Evolutionary conservation across 2,888 invertebrate species (phyloP).

Genomic region (Lumbricus terrestris): DNA sequence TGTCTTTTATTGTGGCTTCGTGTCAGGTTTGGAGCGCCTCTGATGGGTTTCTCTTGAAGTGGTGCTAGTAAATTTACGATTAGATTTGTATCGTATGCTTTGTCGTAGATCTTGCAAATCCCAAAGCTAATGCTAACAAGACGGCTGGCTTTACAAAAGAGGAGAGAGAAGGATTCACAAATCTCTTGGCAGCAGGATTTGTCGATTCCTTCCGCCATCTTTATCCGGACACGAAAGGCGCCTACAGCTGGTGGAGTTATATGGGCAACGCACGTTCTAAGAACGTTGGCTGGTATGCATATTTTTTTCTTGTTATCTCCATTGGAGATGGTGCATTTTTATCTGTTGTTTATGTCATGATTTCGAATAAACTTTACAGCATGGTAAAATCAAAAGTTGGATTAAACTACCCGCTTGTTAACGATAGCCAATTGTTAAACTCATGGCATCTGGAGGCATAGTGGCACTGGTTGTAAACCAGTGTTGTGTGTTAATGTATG

Average conservation of each 20-base stretch:
- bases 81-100: background rate
- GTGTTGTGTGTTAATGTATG: too few species aligned
- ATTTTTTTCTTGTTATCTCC: background rate
- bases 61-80: too few species aligned
- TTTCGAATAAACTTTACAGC: background rate
- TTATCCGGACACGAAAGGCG: constrained; percentile 78
- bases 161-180: constrained; percentile 87
- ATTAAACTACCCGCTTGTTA: too few species aligned
- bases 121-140: constrained; percentile 84
- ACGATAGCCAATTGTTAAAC: too few species aligned
- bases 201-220: constrained; percentile 80
- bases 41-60: too few species aligned
- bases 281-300: constrained; percentile 88
- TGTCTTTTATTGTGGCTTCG: too few species aligned
- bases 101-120: constrained; percentile 81
- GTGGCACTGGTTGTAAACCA: too few species aligned
- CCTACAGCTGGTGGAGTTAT: constrained; percentile 95
- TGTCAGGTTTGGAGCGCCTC: too few species aligned
- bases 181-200: constrained; percentile 77
- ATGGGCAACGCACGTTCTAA: constrained; percentile 81
- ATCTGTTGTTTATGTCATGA: background rate
- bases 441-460: too few species aligned
- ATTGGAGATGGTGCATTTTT: background rate
- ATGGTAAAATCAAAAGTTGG: too few species aligned
- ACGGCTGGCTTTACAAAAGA: constrained; percentile 90